A percentile compares a stretch with the other conserved stretches of the same genome.
These are phyloP conservation scores for Columba janthina DNA, from an alignment of 2,113 vertebrate genomes.

Conservation along the genomic window DNA sequence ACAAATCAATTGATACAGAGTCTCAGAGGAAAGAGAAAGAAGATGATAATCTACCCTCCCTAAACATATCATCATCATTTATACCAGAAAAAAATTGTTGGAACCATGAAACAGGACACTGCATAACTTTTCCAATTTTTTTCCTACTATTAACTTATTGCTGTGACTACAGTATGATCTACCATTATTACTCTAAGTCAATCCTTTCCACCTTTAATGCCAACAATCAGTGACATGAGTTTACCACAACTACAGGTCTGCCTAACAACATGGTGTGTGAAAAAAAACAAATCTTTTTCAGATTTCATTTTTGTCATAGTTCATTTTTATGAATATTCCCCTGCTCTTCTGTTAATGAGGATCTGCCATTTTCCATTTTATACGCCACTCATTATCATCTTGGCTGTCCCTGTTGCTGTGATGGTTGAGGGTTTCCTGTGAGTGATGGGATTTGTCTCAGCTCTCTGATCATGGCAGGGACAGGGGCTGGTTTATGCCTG, in stretches of 20 bases:
- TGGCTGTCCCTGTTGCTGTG: background rate
- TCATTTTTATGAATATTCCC: background rate
- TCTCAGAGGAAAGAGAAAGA: background rate
- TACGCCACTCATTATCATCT: background rate
- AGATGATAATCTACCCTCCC: background rate
- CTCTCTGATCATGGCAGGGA: background rate
- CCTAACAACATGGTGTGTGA: background rate
- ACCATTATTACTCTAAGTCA: background rate
- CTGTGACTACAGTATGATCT: background rate
- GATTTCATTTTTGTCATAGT: background rate
- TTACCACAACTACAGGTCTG: background rate
- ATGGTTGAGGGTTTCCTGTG: background rate
- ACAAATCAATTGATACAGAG: background rate
- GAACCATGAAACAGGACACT: background rate
- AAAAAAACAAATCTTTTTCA: background rate
- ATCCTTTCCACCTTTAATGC: background rate
- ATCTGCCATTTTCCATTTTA: background rate
- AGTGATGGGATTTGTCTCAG: background rate
- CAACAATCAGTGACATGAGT: accelerated
- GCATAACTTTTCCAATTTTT: background rate
- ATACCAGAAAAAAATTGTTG: background rate
- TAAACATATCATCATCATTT: background rate
- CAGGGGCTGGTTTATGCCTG: background rate
- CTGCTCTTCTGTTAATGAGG: background rate
- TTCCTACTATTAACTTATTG: background rate